Percentiles rank a stretch among this genome's conserved stretches.
phyloP scores from a whole-genome alignment of 2,113 vertebrate species.

The Hucho hucho region DNA sequence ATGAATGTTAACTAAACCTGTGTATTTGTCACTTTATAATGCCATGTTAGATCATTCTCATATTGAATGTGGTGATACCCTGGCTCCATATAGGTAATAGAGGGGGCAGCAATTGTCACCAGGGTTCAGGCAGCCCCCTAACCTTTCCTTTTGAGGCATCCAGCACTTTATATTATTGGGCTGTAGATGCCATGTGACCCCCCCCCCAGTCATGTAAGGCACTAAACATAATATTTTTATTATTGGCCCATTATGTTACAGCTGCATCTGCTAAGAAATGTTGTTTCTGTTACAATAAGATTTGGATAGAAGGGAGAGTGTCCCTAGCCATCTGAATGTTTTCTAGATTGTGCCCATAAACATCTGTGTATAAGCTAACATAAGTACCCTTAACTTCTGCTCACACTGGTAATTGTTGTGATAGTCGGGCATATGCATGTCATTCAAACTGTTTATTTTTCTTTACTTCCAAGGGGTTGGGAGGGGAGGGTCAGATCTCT shows the following conservation, averaged over 20 bases:
- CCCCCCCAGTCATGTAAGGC: conserved; percentile 10
- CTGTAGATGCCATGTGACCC: conserved; percentile 18
- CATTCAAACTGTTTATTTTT: conserved; percentile 19
- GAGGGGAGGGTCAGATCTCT: conserved; percentile 26
- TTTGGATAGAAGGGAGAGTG: conserved; percentile 19
- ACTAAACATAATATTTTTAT: not conserved
- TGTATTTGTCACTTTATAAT: conserved; percentile 6
- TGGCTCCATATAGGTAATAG: conserved; percentile 17
- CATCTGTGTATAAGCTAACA: conserved; percentile 32
- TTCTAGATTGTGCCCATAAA: conserved; percentile 38
- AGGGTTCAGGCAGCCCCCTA: conserved; percentile 20
- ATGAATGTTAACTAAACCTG: conserved; percentile 33
- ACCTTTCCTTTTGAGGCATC: conserved; percentile 37
- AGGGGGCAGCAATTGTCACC: conserved; percentile 16
- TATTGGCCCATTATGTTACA: conserved; percentile 33
- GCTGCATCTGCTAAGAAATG: conserved; percentile 3
- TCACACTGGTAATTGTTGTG: conserved; percentile 35
- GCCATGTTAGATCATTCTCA: conserved; percentile 28
- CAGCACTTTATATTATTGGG: conserved; percentile 61
- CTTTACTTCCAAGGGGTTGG: conserved; percentile 25
- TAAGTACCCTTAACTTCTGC: conserved; percentile 49
- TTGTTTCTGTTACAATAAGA: conserved; percentile 26
- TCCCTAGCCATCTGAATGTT: conserved; percentile 47
- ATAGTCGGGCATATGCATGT: conserved; percentile 35
- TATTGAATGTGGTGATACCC: conserved; percentile 15